These are phyloP conservation scores for Astreopora myriophthalma DNA, from an alignment of 64 coral and sea anemone species.

Conservation along the genomic window DNA sequence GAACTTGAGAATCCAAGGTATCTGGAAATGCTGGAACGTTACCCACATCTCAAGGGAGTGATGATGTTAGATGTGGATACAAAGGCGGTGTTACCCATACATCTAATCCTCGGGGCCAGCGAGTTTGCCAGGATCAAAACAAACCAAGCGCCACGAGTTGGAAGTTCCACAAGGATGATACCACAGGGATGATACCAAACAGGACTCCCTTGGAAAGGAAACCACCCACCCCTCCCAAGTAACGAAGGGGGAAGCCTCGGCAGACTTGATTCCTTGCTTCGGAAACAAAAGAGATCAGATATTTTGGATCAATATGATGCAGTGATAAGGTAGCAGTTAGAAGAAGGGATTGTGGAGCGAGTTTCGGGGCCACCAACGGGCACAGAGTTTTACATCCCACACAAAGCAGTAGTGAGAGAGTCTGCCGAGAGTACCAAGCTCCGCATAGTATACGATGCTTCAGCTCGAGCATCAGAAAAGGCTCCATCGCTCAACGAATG, in stretches of 20 bases:
- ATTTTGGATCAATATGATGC: not conserved
- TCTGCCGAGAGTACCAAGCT: too few species aligned
- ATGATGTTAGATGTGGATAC: not conserved
- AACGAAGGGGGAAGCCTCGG: slow-evolving; percentile 2
- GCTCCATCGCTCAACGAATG: too few species aligned
- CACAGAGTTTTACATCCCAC: too few species aligned
- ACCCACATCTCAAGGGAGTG: slow-evolving; percentile 20
- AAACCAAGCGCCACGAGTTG: not conserved
- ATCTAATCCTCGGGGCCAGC: slow-evolving; percentile 12
- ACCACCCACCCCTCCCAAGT: slow-evolving; percentile 10
- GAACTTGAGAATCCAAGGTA: slow-evolving; percentile 35
- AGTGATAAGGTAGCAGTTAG: not conserved
- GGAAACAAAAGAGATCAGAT: not conserved
- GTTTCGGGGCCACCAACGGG: too few species aligned
- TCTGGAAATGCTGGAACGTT: not conserved
- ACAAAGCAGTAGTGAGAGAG: too few species aligned
- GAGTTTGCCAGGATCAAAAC: slow-evolving; percentile 42
- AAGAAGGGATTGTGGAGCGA: too few species aligned
- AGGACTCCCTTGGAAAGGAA: slow-evolving; percentile 38
- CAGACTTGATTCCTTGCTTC: not conserved
- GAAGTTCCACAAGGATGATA: not conserved
- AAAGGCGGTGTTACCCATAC: not conserved
- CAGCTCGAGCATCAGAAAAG: too few species aligned
- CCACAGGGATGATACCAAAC: slow-evolving; percentile 45
- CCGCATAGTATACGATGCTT: too few species aligned